These are phyloP conservation scores for Cydia pomonella DNA, from an alignment of 1,140 invertebrate genomes.

Conservation along the genomic window DNA sequence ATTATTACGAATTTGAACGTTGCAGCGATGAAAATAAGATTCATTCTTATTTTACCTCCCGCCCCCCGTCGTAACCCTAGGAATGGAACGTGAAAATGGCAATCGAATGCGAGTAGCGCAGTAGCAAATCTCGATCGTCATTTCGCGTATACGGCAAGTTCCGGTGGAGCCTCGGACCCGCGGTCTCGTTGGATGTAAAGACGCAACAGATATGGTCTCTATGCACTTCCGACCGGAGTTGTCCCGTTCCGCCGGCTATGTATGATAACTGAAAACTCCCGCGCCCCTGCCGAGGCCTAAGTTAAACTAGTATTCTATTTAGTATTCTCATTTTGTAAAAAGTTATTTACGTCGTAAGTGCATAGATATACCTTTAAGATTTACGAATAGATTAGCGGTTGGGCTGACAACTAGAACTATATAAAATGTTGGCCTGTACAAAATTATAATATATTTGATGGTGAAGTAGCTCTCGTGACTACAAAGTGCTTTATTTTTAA, in stretches of 20 bases:
- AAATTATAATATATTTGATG: constrained; percentile 57
- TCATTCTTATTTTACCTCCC: not conserved
- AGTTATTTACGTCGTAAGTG: constrained; percentile 48
- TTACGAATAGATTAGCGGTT: constrained; percentile 37
- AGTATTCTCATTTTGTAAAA: constrained; percentile 34
- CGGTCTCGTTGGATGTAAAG: constrained; percentile 10
- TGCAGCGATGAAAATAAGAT: not conserved
- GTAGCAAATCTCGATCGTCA: not conserved
- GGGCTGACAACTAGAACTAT: constrained; percentile 39
- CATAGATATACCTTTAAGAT: constrained; percentile 37
- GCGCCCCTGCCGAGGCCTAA: constrained; percentile 34
- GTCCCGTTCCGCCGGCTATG: constrained; percentile 4
- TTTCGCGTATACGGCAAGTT: not conserved
- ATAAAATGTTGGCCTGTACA: constrained; percentile 55
- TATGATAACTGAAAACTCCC: constrained; percentile 23
- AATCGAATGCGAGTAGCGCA: not conserved
- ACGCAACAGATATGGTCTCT: constrained; percentile 19
- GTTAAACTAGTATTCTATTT: constrained; percentile 34
- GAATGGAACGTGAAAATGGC: not conserved
- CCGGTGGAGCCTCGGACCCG: not conserved
- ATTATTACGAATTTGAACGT: not conserved
- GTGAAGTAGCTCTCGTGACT: constrained; percentile 48
- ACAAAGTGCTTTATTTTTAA: constrained; percentile 57
- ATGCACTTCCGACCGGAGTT: constrained; percentile 36
- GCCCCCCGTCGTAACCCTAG: not conserved